A percentile compares a stretch with the other conserved stretches of the same genome.
Conservation (phyloP, 2,797 vertebrate genomes). For the Tokudaia muenninki region DNA sequence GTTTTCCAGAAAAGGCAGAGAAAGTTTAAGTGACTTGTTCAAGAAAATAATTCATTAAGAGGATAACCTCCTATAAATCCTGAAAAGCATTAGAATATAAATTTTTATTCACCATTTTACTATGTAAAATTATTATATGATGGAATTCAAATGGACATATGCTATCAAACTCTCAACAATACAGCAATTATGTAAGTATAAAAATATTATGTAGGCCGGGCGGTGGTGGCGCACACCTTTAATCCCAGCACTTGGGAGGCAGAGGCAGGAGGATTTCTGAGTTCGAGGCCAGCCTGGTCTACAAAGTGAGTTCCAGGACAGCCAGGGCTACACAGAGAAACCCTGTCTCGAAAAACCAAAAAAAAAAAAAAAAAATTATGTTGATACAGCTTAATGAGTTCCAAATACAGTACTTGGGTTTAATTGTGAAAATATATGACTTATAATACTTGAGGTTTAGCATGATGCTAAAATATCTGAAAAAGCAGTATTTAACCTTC, state of each 20-base stretch:
- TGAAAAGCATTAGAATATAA: not conserved
- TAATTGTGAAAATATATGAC: not conserved
- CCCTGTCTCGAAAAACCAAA: too few relatives aligned
- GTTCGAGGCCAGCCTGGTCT: too few relatives aligned
- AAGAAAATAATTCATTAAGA: not conserved
- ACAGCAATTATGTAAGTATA: not conserved
- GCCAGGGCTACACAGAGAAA: too few relatives aligned
- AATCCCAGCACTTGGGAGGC: too few relatives aligned
- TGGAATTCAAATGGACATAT: not conserved
- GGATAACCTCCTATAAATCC: not conserved
- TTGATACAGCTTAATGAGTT: not conserved
- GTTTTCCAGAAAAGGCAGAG: not conserved
- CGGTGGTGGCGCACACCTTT: too few relatives aligned
- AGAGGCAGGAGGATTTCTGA: too few relatives aligned
- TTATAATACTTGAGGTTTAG: not conserved
- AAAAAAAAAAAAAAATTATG: too few relatives aligned
- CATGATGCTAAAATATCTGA: not conserved
- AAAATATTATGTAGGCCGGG: not conserved
- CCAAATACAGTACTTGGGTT: not conserved
- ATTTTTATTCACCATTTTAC: not conserved
- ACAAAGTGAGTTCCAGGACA: too few relatives aligned
- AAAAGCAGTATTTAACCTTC: not conserved
- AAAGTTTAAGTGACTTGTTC: conserved; percentile 25
- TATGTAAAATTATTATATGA: not conserved
- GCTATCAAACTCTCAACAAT: not conserved